Evolutionary conservation across 2,797 vertebrate species (phyloP), one percentile per base, ranked within the genome.

Genomic region (Pseudomugil tenellus): DNA sequence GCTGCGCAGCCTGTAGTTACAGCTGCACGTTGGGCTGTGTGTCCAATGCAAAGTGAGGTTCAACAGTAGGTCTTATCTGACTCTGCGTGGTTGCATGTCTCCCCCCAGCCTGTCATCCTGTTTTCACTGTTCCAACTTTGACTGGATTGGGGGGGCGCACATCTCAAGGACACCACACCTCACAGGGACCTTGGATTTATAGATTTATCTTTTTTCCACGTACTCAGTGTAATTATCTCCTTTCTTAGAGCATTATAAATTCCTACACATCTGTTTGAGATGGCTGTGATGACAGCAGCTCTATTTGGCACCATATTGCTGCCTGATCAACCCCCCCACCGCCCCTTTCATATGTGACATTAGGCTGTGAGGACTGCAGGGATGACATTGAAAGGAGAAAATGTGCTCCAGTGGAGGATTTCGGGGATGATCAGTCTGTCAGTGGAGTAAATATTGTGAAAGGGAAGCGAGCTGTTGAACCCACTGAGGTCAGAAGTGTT

Each of bases 161-260:
- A 17, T 17, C 49, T 84, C 84, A 92, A 92, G 89, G 91, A 84
- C 87, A 25, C 28, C 4, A 23, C 72, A 69, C 75, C 81, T 77
- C 65, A 43, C 59, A 3, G 8, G 88, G 88, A 81, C 91, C 89
- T 91, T 89, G 87, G 83, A 76, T 60, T 72, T 87, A 91, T 92
- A 51, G 91, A 91, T 92, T 91, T n/a, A n/a, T n/a, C n/a, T n/a
- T n/a, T n/a, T 29, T 88, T 77, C 72, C 76, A 26, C 82, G 85
- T 84, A 41, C 74, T 80, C 78, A 3, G 64, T 35, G 79, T 74
- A 76, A 88, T 89, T 87, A 86, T 80, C 76, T 64, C 41, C 52
- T 51, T 77, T 76, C 79, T 32, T 3, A 48, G 67, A 16, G 80
- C 81, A 83, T 90, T 87, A 86, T 66, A 63, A 57, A 83, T 77